phyloP scores from a whole-genome alignment of 2,797 vertebrate species.

The Cynopterus sphinx region DNA sequence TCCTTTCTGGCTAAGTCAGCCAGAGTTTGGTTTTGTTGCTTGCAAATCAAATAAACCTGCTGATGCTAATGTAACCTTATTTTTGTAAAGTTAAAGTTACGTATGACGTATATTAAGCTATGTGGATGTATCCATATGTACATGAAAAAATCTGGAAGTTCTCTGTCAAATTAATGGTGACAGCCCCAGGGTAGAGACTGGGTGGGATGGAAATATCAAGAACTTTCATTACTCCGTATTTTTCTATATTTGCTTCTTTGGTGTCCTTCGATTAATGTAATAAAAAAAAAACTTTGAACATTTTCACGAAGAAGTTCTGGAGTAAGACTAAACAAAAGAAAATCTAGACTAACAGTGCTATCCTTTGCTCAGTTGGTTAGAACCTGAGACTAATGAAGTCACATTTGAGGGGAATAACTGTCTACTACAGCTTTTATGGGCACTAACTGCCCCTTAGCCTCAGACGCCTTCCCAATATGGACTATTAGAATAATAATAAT shows the following conservation, averaged over 20 bases:
- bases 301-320: slow-evolving; percentile 27
- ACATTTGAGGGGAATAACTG: not conserved
- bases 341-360: not conserved
- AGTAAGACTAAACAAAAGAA: slow-evolving; percentile 37
- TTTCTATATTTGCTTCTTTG: slow-evolving; percentile 30
- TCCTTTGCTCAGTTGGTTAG: not conserved
- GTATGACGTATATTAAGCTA: not conserved
- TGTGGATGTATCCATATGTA: not conserved
- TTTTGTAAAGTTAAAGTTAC: slow-evolving; percentile 43
- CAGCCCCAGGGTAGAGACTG: not conserved
- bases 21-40: slow-evolving; percentile 43
- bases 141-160: not conserved
- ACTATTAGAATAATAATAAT: slow-evolving; percentile 6
- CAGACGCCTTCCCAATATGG: not conserved
- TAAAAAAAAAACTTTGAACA: not conserved
- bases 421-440: slow-evolving; percentile 23
- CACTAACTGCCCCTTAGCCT: not conserved
- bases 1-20: not conserved
- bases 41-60: not conserved
- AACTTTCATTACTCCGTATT: not conserved
- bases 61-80: not conserved
- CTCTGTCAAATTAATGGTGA: not conserved
- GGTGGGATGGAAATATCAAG: not conserved
- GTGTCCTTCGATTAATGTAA: not conserved
- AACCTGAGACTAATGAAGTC: not conserved